Base-by-base conservation (phyloP, 2,113 vertebrate species). In the Catharus fuscescens region DNA sequence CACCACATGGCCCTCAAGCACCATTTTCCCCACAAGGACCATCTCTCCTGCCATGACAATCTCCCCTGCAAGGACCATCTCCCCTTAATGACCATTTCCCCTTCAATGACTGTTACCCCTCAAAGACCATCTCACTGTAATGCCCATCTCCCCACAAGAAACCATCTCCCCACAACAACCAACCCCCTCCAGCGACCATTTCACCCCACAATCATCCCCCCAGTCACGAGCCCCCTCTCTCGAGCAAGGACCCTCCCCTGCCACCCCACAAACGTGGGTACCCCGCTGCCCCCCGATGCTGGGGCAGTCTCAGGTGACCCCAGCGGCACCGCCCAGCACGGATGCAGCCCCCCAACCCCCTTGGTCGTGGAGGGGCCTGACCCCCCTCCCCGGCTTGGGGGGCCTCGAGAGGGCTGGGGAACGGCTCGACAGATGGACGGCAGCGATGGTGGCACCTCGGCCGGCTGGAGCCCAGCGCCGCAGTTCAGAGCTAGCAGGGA, bases 401-500 rank as follows among this genome's bases (percentile, higher is more conserved):
- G 26, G 32, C 52, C 23, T 7, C 36, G 15, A 10, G 11, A 44
- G 83, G 48, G 29, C 19, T 12, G 74, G 5, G 77, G 82, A 93
- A 53, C n/a, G 44, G 56, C 85, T 92, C 87, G 76, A 93, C 96
- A 97, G 97, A 97, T 96, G 97, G 96, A 86, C 92, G 8, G 90
- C 92, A 45, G 95, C 54, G 89, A 85, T 73, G 67, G 79, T 70
- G 95, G 94, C 93, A 95, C 95, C 95, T 96, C 92, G 94, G 91
- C 94, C 90, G 91, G 91, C 95, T 96, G 92, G 83, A 96, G 94
- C 96, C 92, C 67, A 71, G 94, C 54, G 87, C 95, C 86, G 95
- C 93, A 64, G 96, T 89, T 95, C 92, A 80, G 93, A 94, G 94
- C 95, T 48, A 85, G 94, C 93, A 88, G 95, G 95, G 94, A 96